Conservation (phyloP, 2,113 vertebrate genomes). For the Strix uralensis region DNA sequence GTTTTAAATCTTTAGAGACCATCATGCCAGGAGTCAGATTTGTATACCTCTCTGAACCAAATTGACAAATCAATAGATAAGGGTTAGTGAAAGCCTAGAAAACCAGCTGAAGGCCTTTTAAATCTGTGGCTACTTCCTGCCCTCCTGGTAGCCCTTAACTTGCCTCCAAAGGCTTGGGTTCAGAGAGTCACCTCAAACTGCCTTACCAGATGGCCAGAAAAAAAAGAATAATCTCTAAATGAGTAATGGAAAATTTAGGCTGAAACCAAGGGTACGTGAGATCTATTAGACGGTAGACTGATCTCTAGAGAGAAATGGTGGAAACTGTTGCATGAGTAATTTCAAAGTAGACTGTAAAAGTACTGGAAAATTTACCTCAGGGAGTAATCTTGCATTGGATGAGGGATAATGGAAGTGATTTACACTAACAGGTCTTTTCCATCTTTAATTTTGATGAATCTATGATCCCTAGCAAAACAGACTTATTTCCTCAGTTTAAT, state of each 20-base stretch:
- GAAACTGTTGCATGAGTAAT: conserved; percentile 56
- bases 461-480: conserved; percentile 10
- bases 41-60: not conserved
- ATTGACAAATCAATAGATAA: not conserved
- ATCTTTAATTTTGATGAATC: conserved; percentile 53
- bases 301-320: conserved; percentile 31
- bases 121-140: not conserved
- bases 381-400: conserved; percentile 5
- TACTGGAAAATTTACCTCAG: conserved; percentile 14
- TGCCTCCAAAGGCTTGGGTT: not conserved
- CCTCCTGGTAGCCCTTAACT: not conserved
- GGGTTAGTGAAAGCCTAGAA: not conserved
- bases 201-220: not conserved
- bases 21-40: not conserved
- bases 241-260: conserved; percentile 41
- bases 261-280: not conserved
- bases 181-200: not conserved
- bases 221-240: not conserved
- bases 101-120: not conserved
- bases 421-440: conserved; percentile 36
- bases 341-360: conserved; percentile 34
- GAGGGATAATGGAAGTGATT: conserved; percentile 38
- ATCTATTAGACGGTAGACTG: not conserved
- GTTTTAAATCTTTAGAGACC: not conserved
- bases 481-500: conserved; percentile 25